A percentile compares a stretch with the other conserved stretches of the same genome.
phyloP scores from a whole-genome alignment of 2,797 vertebrate genomes.

The Cirrhinus mrigala region DNA sequence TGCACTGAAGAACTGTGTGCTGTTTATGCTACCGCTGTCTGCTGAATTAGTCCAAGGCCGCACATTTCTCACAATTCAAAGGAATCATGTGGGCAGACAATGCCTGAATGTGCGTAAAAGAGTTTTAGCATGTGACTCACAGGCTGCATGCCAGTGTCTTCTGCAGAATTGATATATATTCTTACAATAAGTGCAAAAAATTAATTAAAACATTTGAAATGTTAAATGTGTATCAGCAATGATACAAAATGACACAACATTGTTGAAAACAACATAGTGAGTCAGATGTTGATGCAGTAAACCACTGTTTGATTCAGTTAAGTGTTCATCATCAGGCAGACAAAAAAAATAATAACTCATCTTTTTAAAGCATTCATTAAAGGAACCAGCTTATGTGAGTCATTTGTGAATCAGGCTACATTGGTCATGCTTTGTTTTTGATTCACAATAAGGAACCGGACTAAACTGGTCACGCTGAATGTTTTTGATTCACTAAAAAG shows the following conservation, averaged over 20 bases:
- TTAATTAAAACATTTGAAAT: neutral
- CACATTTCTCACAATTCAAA: constrained; percentile 11
- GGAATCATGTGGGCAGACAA: constrained; percentile 24
- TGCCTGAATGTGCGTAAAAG: constrained; percentile 42
- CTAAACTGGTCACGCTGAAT: too few species aligned
- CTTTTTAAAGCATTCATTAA: neutral
- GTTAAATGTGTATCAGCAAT: neutral
- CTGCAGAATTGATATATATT: neutral
- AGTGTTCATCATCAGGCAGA: neutral
- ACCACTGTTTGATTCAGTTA: neutral
- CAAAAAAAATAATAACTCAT: neutral
- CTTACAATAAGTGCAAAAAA: neutral
- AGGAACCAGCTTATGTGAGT: neutral
- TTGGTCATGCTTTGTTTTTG: neutral
- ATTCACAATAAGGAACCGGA: neutral
- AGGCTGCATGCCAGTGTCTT: neutral
- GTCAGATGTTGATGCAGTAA: neutral
- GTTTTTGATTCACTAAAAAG: neutral
- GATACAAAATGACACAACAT: neutral
- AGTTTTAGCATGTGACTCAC: constrained; percentile 48
- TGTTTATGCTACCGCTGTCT: neutral
- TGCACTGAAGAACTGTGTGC: neutral
- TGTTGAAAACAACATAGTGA: neutral
- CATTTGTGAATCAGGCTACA: neutral
- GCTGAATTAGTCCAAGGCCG: constrained; percentile 4